These are phyloP conservation scores for Ctenomys sociabilis DNA, from an alignment of 2,113 vertebrate genomes.

Conservation along the genomic window DNA sequence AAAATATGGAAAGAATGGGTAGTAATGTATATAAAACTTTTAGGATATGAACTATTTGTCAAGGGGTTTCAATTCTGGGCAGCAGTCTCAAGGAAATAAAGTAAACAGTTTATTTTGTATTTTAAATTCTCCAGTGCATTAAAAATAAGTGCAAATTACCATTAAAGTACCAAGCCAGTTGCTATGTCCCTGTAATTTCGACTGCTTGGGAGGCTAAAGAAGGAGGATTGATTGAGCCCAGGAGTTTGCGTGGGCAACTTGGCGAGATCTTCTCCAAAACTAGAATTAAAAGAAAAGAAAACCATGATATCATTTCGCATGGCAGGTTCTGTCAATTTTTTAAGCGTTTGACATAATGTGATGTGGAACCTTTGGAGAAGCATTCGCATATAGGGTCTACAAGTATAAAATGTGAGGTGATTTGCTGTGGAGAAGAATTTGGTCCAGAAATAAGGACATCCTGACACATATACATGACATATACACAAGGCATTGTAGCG, in stretches of 20 bases:
- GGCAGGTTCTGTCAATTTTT: background rate
- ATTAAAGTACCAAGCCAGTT: background rate
- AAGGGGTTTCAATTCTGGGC: background rate
- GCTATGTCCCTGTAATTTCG: background rate
- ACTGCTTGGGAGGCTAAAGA: background rate
- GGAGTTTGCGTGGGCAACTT: background rate
- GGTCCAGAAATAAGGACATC: background rate
- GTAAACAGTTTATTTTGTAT: background rate
- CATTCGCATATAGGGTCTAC: background rate
- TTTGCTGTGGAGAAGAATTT: background rate
- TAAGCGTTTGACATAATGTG: background rate
- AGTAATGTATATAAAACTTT: background rate
- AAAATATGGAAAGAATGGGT: slow-evolving; percentile 22
- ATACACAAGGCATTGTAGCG: background rate
- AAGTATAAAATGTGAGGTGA: background rate
- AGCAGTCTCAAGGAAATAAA: background rate
- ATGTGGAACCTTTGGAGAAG: background rate
- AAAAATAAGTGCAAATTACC: background rate
- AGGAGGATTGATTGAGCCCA: background rate
- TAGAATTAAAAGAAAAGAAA: background rate
- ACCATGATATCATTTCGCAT: background rate
- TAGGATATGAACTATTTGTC: background rate
- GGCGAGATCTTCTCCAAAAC: background rate
- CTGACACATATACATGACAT: background rate
- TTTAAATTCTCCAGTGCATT: background rate